Conservation (phyloP, 2,797 vertebrate genomes). For the Chelidonichthys spinosus region DNA sequence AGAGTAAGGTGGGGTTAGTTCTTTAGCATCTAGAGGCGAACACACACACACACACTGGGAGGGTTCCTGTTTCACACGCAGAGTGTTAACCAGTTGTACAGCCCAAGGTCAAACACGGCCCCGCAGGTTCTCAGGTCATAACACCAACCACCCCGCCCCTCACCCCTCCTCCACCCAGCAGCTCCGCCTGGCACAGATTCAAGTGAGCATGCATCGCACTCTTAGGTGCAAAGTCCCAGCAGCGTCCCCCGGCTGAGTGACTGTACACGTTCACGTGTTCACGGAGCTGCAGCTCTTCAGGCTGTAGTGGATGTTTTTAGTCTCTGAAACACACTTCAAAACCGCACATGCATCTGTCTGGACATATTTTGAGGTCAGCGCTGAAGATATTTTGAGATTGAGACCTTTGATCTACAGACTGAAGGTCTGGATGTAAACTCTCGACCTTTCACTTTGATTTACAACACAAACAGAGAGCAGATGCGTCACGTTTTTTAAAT, state of each 20-base stretch:
- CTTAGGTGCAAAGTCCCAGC: neutral
- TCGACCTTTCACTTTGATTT: neutral
- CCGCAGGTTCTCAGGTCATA: slow-evolving; percentile 33
- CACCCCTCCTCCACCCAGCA: neutral
- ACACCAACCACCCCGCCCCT: neutral
- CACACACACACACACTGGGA: slow-evolving; percentile 14
- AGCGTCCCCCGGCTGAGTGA: neutral
- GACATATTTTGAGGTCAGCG: too few species aligned
- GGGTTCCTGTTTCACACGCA: slow-evolving; percentile 45
- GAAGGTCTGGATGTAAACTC: neutral
- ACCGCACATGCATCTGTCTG: neutral
- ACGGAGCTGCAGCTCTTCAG: neutral
- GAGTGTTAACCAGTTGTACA: slow-evolving; percentile 63
- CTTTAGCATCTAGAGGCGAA: slow-evolving; percentile 24
- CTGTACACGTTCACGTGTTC: neutral
- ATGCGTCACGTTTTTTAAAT: neutral
- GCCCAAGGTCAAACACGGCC: slow-evolving; percentile 65
- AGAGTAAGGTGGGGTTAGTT: slow-evolving; percentile 14
- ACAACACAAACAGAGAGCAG: neutral
- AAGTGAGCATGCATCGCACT: slow-evolving; percentile 19
- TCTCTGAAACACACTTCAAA: neutral
- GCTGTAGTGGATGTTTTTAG: neutral
- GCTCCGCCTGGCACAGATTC: slow-evolving; percentile 36
- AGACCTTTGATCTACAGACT: neutral
- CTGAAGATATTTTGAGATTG: too few species aligned